Conservation (phyloP, 2,113 vertebrate species). For the Aythya baeri region DNA sequence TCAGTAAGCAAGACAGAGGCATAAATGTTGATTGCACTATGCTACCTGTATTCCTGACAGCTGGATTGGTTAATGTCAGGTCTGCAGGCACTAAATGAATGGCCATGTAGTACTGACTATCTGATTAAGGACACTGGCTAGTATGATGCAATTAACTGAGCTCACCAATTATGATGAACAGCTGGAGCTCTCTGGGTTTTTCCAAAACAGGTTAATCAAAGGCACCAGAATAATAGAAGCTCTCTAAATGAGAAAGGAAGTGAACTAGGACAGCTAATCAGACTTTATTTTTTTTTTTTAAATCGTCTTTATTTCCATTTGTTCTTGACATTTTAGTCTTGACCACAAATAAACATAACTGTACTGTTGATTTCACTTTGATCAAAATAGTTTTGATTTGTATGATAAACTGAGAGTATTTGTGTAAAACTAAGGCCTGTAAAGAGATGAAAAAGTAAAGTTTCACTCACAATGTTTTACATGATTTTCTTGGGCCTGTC, state of each 20-base stretch:
- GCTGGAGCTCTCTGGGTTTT: conserved; percentile 33
- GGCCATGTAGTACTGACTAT: neutral
- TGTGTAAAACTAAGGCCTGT: neutral
- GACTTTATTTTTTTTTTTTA: neutral
- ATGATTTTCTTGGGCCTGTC: neutral
- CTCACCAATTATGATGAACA: conserved; percentile 35
- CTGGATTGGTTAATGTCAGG: conserved; percentile 33
- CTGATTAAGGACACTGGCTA: conserved; percentile 13
- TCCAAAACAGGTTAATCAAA: conserved; percentile 26
- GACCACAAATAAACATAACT: neutral
- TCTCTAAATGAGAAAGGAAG: conserved; percentile 21
- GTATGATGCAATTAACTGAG: conserved; percentile 54
- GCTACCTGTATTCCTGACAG: conserved; percentile 44
- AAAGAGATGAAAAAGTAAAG: neutral
- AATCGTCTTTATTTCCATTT: conserved; percentile 28
- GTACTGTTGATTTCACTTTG: neutral
- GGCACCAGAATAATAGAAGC: conserved; percentile 13
- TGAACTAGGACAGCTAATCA: conserved; percentile 28
- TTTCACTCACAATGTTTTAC: neutral
- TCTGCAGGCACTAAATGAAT: neutral
- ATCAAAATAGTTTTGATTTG: conserved; percentile 12
- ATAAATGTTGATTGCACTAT: conserved; percentile 20
- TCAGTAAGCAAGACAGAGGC: conserved; percentile 12
- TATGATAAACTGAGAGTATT: conserved; percentile 5
- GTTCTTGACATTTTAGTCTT: neutral